Percentiles rank a stretch among this genome's conserved stretches.
phyloP scores from a whole-genome alignment of 2,113 vertebrate species.

The Chaenocephalus aceratus region DNA sequence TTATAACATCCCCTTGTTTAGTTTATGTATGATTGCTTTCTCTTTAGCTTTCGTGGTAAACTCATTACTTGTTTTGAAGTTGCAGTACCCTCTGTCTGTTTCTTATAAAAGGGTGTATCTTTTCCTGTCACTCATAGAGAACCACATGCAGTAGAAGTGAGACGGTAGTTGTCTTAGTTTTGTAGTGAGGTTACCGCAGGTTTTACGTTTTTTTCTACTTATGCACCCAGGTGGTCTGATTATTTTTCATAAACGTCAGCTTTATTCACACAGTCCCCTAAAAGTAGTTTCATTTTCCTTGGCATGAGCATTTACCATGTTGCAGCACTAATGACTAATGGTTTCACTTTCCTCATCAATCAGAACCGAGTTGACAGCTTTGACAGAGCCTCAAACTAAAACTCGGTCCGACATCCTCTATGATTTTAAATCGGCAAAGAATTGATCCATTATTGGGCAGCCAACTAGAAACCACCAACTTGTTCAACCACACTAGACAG shows the following conservation, averaged over 20 bases:
- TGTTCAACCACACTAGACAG: not conserved
- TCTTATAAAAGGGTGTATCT: constrained; percentile 34
- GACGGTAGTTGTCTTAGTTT: no score
- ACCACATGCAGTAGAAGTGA: not conserved
- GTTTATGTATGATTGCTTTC: no score
- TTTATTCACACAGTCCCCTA: not conserved
- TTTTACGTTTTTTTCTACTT: not conserved
- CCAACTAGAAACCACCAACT: not conserved
- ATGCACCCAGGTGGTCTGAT: constrained; percentile 17
- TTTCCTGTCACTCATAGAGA: constrained; percentile 44
- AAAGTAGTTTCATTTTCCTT: not conserved
- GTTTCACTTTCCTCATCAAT: not conserved
- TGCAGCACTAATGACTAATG: not conserved
- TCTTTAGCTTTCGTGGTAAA: no score
- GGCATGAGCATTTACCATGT: not conserved
- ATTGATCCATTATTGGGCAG: not conserved
- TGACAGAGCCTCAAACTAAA: not conserved
- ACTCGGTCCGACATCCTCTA: not conserved
- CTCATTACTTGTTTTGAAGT: no score
- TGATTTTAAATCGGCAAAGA: not conserved
- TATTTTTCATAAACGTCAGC: not conserved
- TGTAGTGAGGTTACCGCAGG: constrained; percentile 28
- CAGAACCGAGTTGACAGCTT: not conserved
- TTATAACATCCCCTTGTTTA: no score
- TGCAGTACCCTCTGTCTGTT: constrained; percentile 11